These are phyloP conservation scores for Cyrtonyx montezumae DNA, from an alignment of 2,113 vertebrate genomes.

Conservation along the genomic window DNA sequence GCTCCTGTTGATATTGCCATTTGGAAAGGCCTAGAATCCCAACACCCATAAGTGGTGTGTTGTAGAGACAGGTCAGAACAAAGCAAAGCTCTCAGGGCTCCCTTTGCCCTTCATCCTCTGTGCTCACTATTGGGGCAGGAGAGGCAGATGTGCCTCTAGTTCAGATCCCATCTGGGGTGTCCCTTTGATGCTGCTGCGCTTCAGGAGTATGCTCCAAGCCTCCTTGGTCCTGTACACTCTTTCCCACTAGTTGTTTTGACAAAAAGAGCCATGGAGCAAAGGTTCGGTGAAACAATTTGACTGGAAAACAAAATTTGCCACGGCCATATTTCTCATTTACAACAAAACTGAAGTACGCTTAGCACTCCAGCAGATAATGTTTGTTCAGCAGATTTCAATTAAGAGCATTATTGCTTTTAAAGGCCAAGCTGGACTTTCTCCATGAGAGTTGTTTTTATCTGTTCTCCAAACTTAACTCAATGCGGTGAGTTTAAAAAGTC, in stretches of 20 bases:
- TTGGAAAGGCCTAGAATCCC: neutral
- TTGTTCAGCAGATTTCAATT: constrained; percentile 20
- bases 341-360: neutral
- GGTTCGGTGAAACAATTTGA: neutral
- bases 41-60: neutral
- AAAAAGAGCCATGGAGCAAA: neutral
- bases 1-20: neutral
- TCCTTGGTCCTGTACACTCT: neutral
- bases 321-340: neutral
- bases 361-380: neutral
- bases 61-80: neutral
- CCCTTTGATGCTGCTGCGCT: neutral
- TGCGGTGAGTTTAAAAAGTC: neutral
- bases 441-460: neutral
- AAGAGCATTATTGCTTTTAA: constrained; percentile 13
- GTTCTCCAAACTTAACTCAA: neutral
- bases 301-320: neutral
- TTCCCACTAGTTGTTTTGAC: neutral
- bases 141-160: neutral
- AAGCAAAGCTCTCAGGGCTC: neutral
- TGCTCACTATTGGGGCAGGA: no score
- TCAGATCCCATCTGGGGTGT: neutral
- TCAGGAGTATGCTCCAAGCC: neutral
- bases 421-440: neutral
- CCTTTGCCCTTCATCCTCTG: rapidly evolving